These are phyloP conservation scores for Brachionus calyciflorus DNA, from an alignment of 1,140 invertebrate genomes.

Conservation along the genomic window DNA sequence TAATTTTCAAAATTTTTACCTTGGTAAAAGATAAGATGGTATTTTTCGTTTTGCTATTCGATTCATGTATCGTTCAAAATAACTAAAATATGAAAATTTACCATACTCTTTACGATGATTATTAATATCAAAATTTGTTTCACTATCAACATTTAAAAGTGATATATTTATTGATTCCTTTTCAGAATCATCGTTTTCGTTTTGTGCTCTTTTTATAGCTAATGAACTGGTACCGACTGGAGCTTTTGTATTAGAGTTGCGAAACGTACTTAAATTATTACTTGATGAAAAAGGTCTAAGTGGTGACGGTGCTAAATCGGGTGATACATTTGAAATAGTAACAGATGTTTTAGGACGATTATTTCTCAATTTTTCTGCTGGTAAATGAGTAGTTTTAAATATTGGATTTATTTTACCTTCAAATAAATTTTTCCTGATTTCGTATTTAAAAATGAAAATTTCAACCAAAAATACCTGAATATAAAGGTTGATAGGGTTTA, in stretches of 20 bases:
- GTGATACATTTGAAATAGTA: neutral
- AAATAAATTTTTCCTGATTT: neutral
- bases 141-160: neutral
- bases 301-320: neutral
- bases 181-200: neutral
- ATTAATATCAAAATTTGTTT: neutral
- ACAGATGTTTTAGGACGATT: neutral
- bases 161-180: conserved; percentile 5
- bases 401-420: neutral
- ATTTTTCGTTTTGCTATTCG: conserved; percentile 12
- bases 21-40: conserved; percentile 17
- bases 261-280: neutral
- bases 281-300: neutral
- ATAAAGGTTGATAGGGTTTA: conserved; percentile 3
- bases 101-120: conserved; percentile 33
- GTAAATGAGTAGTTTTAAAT: neutral
- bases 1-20: neutral
- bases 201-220: neutral
- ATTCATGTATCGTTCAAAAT: conserved; percentile 36
- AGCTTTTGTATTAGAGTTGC: neutral
- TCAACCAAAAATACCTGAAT: conserved; percentile 12
- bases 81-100: conserved; percentile 35
- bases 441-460: neutral
- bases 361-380: neutral
- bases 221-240: neutral